phyloP scores from a whole-genome alignment of 1,140 invertebrate species.

The Aphis craccivora region DNA sequence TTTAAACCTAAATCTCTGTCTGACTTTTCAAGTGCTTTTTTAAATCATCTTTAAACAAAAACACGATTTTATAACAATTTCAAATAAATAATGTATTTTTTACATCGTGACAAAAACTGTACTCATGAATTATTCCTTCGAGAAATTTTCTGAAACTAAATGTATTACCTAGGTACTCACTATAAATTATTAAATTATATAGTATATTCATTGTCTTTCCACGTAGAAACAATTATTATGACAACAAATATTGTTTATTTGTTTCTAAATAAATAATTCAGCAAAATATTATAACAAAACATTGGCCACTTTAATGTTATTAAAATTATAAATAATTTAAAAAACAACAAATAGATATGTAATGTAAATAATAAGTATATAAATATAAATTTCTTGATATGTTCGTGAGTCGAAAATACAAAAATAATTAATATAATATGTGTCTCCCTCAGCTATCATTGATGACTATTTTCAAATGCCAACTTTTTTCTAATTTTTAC shows the following conservation, averaged over 20 bases:
- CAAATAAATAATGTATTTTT: slow-evolving; percentile 4
- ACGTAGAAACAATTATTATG: not conserved
- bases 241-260: not conserved
- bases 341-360: not conserved
- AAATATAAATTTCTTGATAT: no score
- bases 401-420: no score
- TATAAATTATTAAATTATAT: not conserved
- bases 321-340: not conserved
- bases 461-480: no score
- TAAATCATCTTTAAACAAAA: not conserved
- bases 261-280: not conserved
- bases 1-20: not conserved
- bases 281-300: not conserved
- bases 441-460: no score
- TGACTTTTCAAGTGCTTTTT: not conserved
- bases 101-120: not conserved
- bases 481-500: no score
- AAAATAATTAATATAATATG: no score
- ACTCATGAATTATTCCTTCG: not conserved
- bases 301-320: not conserved
- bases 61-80: not conserved
- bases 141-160: not conserved
- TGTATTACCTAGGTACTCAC: not conserved
- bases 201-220: not conserved
- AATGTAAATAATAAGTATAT: no score